Evolutionary conservation across 2,113 vertebrate species (phyloP), one percentile per base, ranked within the genome.

Genomic region (Sylvilagus bachmani): DNA sequence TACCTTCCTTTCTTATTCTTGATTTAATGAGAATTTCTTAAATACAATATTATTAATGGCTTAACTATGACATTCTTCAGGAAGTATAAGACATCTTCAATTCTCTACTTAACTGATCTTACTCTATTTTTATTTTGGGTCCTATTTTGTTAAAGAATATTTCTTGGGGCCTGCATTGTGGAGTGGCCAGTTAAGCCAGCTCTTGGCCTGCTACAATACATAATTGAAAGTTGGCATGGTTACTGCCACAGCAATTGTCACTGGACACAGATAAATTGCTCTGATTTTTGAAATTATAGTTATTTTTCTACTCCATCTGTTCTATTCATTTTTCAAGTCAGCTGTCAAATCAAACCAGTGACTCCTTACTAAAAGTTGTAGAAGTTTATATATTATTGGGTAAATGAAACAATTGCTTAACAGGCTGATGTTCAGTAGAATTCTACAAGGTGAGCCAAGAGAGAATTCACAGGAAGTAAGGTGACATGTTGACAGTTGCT

Each of bases 281-380:
- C 86, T 96, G 90, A 95, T 86, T 97, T 96, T 92, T 96, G n/a
- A 97, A 97, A 94, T 97, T 61, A 95, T 64, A 96, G 83, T 95
- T 89, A 91, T 92, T 92, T 87, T 90, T 95, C 51, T 67, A 53
- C 70, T 93, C 92, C 97, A 96, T 97, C 94, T 97, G 95, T 93
- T 95, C 80, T 91, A 44, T 93, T 89, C 90, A 91, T 94, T 94
- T 94, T 96, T 94, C 87, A 96, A 87, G 80, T 95, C 95, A 96
- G 88, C 88, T 97, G 96, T 94, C 82, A 92, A 91, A 89, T 91
- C 38, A 91, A 91, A 73, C 51, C 90, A 53, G 29, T 69, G 64
- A 75, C 51, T 70, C 69, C 77, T 93, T 95, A 71, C 88, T 75
- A 64, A 96, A 83, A 92, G 44, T 64, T 93, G 31, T 33, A 58